phyloP scores from a whole-genome alignment of 2,113 vertebrate species.

The Hipposideros armiger region DNA sequence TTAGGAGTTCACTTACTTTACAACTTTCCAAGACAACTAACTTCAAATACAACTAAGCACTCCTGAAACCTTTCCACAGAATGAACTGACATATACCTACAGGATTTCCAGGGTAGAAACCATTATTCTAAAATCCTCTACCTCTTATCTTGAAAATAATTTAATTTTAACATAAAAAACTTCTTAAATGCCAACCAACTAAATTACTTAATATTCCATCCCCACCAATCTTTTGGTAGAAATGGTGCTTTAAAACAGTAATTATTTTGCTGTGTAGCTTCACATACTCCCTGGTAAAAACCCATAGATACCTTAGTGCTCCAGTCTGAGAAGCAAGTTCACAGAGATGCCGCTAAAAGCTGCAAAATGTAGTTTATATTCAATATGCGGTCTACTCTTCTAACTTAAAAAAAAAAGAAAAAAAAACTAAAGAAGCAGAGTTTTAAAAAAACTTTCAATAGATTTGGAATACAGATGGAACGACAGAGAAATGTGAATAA shows the following conservation, averaged over 20 bases:
- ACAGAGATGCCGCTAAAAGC: constrained; percentile 12
- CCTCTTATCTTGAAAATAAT: constrained; percentile 6
- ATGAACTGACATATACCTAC: background rate
- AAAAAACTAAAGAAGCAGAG: background rate
- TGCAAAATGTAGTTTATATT: constrained; percentile 21
- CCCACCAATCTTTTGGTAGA: background rate
- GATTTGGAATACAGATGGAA: constrained; percentile 7
- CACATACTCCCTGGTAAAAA: background rate
- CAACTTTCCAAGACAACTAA: constrained; percentile 29
- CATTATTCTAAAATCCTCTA: constrained; percentile 14
- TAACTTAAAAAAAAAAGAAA: background rate
- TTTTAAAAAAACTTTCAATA: constrained; percentile 22
- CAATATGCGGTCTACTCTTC: background rate
- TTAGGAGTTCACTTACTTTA: constrained; percentile 18
- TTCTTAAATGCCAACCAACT: background rate
- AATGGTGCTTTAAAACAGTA: background rate
- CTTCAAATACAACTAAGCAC: constrained; percentile 16
- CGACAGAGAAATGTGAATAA: constrained; percentile 13
- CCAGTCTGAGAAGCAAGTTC: constrained; percentile 16
- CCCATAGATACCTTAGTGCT: background rate
- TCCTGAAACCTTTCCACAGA: constrained; percentile 8
- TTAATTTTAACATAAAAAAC: background rate
- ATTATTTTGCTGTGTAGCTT: background rate
- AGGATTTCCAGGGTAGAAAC: background rate
- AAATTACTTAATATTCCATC: constrained; percentile 30